These are phyloP conservation scores for Augochlora pura DNA, from an alignment of 1,140 invertebrate species.

Conservation along the genomic window DNA sequence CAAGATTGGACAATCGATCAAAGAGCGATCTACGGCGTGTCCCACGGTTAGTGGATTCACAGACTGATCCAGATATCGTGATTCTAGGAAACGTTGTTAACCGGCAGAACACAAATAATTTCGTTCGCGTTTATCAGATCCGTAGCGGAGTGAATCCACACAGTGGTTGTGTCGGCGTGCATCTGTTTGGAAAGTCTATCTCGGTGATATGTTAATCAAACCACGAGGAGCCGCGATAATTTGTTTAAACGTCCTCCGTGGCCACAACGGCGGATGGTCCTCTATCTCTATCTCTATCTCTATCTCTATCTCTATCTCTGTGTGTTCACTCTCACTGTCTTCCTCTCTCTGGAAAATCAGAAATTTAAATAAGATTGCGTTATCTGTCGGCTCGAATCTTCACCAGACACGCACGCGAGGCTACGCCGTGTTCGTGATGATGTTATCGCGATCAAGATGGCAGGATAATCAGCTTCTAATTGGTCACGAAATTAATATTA, in stretches of 20 bases:
- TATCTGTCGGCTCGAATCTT: not conserved
- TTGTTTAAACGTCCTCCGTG: no score
- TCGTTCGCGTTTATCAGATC: slow-evolving; percentile 18
- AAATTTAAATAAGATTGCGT: not conserved
- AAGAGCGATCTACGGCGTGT: no score
- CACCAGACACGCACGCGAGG: not conserved
- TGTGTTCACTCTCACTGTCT: no score
- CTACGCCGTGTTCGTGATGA: not conserved
- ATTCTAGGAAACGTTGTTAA: no score
- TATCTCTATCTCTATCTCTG: no score
- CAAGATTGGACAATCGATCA: no score
- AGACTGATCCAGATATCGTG: no score
- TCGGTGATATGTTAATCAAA: slow-evolving; percentile 9
- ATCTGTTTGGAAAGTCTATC: not conserved
- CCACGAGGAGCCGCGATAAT: not conserved
- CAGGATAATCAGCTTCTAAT: not conserved
- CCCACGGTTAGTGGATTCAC: no score
- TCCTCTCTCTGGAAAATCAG: not conserved
- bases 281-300: no score
- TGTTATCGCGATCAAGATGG: not conserved
- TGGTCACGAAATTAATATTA: not conserved
- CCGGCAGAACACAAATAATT: not conserved
- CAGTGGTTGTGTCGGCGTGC: not conserved
- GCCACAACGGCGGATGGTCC: no score
- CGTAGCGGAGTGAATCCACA: not conserved